phyloP scores from a whole-genome alignment of 1,140 invertebrate species.

The Choristoneura fumiferana region DNA sequence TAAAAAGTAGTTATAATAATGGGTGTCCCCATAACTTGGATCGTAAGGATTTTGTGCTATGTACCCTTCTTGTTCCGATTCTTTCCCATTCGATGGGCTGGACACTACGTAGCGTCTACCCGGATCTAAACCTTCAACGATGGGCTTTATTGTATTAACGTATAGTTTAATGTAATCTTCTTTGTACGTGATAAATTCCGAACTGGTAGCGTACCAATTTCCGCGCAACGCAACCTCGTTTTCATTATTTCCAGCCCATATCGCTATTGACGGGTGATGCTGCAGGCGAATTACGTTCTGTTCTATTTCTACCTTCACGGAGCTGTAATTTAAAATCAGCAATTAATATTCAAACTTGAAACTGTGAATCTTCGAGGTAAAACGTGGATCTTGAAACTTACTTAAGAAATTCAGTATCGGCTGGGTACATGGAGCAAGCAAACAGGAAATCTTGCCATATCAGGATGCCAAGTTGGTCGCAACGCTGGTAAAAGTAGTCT shows the following conservation, averaged over 20 bases:
- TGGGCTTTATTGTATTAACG: constrained; percentile 85
- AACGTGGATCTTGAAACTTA: constrained; percentile 47
- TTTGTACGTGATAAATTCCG: constrained; percentile 81
- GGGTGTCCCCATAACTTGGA: constrained; percentile 92
- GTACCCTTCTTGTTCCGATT: constrained; percentile 87
- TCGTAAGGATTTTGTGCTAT: constrained; percentile 88
- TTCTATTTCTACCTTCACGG: constrained; percentile 87
- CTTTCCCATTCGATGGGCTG: constrained; percentile 94
- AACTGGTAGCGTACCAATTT: constrained; percentile 89
- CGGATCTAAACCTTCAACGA: constrained; percentile 82
- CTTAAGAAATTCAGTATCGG: constrained; percentile 84
- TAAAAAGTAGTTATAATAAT: constrained; percentile 93
- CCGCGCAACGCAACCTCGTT: constrained; percentile 94
- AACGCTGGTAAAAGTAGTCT: constrained; percentile 93
- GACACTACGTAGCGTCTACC: constrained; percentile 87
- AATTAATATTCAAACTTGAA: too few species aligned
- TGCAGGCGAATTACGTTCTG: constrained; percentile 92
- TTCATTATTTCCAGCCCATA: constrained; percentile 98
- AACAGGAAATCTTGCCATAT: constrained; percentile 99
- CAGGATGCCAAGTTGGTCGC: constrained; percentile 89
- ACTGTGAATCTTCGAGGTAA: too few species aligned
- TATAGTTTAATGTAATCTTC: constrained; percentile 94
- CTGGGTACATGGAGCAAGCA: constrained; percentile 97
- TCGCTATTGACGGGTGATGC: constrained; percentile 92
- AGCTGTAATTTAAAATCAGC: constrained; percentile 54